phyloP scores from a whole-genome alignment of 2,113 vertebrate genomes.

The Etheostoma spectabile region DNA sequence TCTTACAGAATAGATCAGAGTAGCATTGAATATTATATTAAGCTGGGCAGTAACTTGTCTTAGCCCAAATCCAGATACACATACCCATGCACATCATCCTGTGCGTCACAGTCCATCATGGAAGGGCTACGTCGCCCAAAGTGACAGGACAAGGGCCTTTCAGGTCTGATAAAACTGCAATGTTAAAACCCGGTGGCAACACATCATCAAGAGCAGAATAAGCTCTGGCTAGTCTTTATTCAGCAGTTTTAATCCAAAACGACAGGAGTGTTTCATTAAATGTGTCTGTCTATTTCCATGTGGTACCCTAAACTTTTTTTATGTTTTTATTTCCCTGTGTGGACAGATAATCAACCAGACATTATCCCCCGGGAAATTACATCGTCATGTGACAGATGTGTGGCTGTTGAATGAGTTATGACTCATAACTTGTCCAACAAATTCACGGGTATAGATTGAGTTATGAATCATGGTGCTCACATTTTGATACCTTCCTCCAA shows the following conservation, averaged over 20 bases:
- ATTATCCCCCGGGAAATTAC: constrained; percentile 28
- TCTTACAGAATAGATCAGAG: constrained; percentile 22
- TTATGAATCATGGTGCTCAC: constrained; percentile 48
- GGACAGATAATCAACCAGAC: constrained; percentile 34
- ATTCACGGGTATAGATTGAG: constrained; percentile 32
- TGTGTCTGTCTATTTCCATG: constrained; percentile 17
- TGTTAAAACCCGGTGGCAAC: constrained; percentile 12
- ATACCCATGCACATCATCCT: constrained; percentile 4
- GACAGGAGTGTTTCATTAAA: constrained; percentile 34
- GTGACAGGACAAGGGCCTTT: constrained; percentile 48
- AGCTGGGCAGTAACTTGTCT: constrained; percentile 2
- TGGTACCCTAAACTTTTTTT: neutral
- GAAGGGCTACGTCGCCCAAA: neutral
- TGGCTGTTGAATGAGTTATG: constrained; percentile 45
- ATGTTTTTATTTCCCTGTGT: neutral
- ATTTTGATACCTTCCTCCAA: constrained; percentile 15
- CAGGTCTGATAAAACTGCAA: constrained; percentile 34
- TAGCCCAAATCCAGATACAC: constrained; percentile 8
- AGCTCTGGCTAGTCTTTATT: neutral
- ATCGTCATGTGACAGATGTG: constrained; percentile 53
- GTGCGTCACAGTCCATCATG: constrained; percentile 28
- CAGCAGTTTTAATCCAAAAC: constrained; percentile 28
- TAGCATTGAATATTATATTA: constrained; percentile 31
- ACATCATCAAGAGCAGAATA: neutral
- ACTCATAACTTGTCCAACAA: constrained; percentile 35